Conservation (phyloP, 2,797 vertebrate genomes). For the Girardinus metallicus region DNA sequence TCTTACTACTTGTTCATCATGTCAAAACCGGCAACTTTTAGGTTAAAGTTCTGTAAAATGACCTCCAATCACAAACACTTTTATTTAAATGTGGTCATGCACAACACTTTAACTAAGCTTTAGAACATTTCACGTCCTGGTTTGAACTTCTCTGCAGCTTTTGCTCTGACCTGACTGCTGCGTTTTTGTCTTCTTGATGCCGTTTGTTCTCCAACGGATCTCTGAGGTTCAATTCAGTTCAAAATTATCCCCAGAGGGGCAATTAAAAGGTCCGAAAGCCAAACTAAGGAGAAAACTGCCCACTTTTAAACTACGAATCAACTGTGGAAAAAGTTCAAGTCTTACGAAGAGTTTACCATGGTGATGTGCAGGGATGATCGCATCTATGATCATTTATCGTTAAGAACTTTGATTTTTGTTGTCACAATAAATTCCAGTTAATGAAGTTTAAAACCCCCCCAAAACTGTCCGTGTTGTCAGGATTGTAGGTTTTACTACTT, state of each 20-base stretch:
- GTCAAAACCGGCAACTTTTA: neutral
- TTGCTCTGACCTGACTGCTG: neutral
- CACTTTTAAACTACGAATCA: neutral
- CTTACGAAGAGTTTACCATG: neutral
- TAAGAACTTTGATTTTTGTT: no score
- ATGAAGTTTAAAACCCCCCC: no score
- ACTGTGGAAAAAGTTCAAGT: neutral
- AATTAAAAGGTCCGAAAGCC: neutral
- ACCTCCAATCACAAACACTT: neutral
- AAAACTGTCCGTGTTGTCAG: no score
- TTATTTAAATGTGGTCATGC: neutral
- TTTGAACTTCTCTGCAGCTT: neutral
- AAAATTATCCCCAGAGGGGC: neutral
- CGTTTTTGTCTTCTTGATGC: neutral
- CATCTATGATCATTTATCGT: no score
- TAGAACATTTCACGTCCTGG: neutral
- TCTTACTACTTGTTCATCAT: neutral
- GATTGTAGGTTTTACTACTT: no score
- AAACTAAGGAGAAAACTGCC: neutral
- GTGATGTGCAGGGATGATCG: neutral
- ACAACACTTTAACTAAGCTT: neutral
- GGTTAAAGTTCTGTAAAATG: neutral
- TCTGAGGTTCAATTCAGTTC: neutral
- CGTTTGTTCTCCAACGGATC: neutral
- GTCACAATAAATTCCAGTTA: no score